Evolutionary conservation across 2,888 invertebrate species (phyloP).

Genomic region (Lycaena phlaeas): DNA sequence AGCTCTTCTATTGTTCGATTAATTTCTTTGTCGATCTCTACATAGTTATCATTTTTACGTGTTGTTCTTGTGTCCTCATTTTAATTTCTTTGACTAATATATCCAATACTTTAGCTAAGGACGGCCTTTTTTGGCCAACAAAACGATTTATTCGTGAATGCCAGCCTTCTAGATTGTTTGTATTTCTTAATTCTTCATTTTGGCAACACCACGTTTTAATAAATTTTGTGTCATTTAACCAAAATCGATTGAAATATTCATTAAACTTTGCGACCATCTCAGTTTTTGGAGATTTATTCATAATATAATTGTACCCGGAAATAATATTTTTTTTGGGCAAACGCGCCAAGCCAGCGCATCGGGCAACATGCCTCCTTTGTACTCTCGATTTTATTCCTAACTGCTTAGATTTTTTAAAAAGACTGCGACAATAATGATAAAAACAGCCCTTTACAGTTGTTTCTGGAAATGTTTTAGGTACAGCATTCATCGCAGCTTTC

Average conservation of each 20-base stretch:
- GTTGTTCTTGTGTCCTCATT: no score
- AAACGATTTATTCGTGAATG: no score
- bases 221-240: constrained; percentile 12
- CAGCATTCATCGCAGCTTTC: constrained; percentile 12
- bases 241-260: constrained; percentile 11
- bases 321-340: constrained; percentile 8
- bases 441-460: constrained; percentile 14
- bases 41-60: no score
- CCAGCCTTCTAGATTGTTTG: no score
- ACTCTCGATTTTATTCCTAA: constrained; percentile 5
- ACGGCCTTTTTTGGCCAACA: no score
- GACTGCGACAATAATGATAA: constrained; percentile 12
- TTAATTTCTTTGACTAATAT: no score
- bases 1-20: no score
- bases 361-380: constrained; percentile 9
- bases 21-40: no score
- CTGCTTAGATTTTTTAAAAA: constrained; percentile 7
- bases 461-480: constrained; percentile 9
- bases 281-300: constrained; percentile 14
- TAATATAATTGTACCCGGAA: constrained; percentile 13
- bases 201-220: constrained; percentile 15
- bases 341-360: constrained; percentile 16
- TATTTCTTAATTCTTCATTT: constrained; percentile 12
- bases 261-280: constrained; percentile 13
- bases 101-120: no score